phyloP scores from a whole-genome alignment of 2,888 invertebrate genomes.

The Papilio elwesi region DNA sequence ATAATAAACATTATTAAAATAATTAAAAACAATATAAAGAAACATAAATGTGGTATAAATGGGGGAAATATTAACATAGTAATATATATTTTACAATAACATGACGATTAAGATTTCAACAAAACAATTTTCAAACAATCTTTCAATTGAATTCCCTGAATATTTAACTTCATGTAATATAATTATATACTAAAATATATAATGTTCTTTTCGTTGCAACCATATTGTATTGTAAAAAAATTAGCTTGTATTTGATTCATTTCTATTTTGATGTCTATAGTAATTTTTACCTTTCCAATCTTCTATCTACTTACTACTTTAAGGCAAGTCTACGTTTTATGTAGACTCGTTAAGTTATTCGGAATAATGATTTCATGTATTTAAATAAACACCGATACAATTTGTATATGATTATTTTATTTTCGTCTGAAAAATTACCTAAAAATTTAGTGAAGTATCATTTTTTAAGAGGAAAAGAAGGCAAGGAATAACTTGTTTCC shows the following conservation, averaged over 20 bases:
- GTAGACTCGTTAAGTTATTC: conserved; percentile 77
- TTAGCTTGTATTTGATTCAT: conserved; percentile 13
- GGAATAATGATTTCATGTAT: conserved; percentile 63
- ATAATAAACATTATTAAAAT: neutral
- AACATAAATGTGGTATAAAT: neutral
- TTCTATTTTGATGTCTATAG: conserved; percentile 16
- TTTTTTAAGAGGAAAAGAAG: too few relatives aligned
- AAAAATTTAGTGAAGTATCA: neutral
- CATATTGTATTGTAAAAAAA: conserved; percentile 5
- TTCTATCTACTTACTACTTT: conserved; percentile 63
- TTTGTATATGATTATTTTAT: conserved; percentile 22
- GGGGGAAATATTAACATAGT: too few relatives aligned
- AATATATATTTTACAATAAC: neutral
- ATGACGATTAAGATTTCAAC: neutral
- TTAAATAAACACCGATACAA: conserved; percentile 43
- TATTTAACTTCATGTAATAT: neutral
- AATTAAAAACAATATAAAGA: neutral
- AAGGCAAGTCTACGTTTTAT: conserved; percentile 79
- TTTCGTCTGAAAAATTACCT: neutral
- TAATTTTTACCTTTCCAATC: conserved; percentile 49
- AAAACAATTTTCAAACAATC: neutral
- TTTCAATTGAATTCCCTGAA: neutral
- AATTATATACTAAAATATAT: neutral
- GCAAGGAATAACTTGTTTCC: too few relatives aligned
- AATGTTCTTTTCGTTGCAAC: conserved; percentile 3